phyloP scores from a whole-genome alignment of 2,888 invertebrate species.

The Limenitis camilla region DNA sequence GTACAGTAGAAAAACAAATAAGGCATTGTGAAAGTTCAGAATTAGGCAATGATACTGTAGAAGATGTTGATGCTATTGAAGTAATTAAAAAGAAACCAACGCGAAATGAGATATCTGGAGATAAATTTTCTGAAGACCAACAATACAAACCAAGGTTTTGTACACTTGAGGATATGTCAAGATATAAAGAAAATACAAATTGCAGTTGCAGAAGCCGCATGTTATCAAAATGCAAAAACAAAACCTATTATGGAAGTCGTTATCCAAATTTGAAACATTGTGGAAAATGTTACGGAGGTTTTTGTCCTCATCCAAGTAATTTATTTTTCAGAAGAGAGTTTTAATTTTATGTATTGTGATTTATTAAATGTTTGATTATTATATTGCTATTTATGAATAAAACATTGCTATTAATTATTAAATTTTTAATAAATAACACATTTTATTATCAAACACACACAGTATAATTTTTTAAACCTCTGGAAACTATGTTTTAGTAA shows the following conservation, averaged over 20 bases:
- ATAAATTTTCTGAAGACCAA: not conserved
- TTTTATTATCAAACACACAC: no score
- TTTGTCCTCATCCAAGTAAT: conserved; percentile 22
- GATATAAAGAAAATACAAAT: not conserved
- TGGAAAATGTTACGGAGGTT: conserved; percentile 15
- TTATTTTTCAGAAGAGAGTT: conserved; percentile 19
- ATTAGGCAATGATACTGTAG: not conserved
- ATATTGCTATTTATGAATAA: no score
- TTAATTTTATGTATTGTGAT: not conserved
- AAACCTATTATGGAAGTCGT: not conserved
- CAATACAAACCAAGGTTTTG: not conserved
- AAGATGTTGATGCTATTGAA: not conserved
- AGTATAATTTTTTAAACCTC: no score
- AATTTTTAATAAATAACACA: no score
- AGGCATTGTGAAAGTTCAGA: not conserved
- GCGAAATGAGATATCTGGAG: not conserved
- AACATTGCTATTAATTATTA: no score
- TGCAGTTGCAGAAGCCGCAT: conserved; percentile 11
- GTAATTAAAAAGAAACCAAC: not conserved
- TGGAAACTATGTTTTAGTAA: not conserved
- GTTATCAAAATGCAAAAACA: conserved; percentile 5
- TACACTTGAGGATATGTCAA: not conserved
- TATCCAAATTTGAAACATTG: conserved; percentile 11
- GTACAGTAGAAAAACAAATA: not conserved
- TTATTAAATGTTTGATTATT: no score